A percentile compares a stretch with the other conserved stretches of the same genome.
These are phyloP conservation scores for Elysia chlorotica DNA, from an alignment of 1,140 invertebrate species.

Conservation along the genomic window DNA sequence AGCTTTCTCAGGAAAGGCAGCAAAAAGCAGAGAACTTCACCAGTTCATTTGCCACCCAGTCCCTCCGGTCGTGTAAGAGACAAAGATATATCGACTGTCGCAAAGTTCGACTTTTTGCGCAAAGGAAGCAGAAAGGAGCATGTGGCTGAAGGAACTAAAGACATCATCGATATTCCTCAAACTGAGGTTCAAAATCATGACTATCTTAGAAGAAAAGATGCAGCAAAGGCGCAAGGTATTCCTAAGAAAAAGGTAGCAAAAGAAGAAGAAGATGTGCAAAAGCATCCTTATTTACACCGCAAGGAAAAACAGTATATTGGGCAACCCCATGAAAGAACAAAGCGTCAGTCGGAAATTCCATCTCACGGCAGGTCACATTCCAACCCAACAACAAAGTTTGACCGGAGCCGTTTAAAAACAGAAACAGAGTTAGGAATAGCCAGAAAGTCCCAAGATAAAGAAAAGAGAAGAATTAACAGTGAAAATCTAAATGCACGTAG, in stretches of 20 bases:
- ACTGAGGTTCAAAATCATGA: background rate
- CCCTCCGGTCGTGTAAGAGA: background rate
- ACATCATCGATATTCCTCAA: background rate
- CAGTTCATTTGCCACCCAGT: background rate
- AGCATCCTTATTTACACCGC: conserved; percentile 2
- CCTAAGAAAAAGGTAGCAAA: background rate
- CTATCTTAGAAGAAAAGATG: conserved; percentile 5
- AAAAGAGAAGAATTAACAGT: no score
- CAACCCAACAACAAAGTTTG: no score
- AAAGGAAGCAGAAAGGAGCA: conserved; percentile 8
- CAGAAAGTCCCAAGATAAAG: no score
- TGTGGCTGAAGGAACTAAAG: background rate
- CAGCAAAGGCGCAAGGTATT: background rate
- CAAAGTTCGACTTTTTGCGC: background rate
- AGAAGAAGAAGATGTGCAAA: background rate
- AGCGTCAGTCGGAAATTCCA: no score
- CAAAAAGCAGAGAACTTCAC: background rate
- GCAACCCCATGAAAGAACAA: conserved; percentile 3
- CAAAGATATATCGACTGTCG: background rate
- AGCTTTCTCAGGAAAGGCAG: conserved; percentile 14
- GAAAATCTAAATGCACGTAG: no score
- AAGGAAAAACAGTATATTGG: background rate
- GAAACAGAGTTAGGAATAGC: no score
- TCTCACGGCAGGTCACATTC: no score
- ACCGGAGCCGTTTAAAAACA: no score